These are phyloP conservation scores for Drosophila nebulosa DNA, from an alignment of 1,140 invertebrate species.

Conservation along the genomic window DNA sequence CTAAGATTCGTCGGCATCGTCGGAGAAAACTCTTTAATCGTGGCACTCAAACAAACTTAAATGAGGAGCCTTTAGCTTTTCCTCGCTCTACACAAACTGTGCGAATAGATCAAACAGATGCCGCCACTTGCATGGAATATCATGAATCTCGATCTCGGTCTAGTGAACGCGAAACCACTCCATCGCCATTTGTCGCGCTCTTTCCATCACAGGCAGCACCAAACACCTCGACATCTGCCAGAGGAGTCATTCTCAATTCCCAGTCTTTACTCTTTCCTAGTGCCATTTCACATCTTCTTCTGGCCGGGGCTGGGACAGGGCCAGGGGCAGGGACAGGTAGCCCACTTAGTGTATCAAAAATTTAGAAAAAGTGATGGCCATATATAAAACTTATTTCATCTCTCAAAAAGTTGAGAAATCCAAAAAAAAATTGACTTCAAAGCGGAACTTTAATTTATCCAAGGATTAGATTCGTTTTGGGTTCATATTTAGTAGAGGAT, in stretches of 20 bases:
- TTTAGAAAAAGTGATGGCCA: neutral
- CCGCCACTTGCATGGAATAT: slow-evolving; percentile 26
- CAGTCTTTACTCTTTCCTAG: slow-evolving; percentile 65
- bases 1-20: slow-evolving; percentile 42
- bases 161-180: slow-evolving; percentile 50
- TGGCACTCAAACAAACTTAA: slow-evolving; percentile 65
- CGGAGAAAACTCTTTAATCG: slow-evolving; percentile 45
- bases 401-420: neutral
- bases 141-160: slow-evolving; percentile 23
- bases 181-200: slow-evolving; percentile 56
- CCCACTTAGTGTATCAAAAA: neutral
- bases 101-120: neutral
- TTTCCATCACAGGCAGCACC: slow-evolving; percentile 48
- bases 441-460: no score
- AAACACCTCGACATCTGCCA: neutral
- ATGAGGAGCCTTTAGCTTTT: slow-evolving; percentile 43
- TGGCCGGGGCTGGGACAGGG: slow-evolving; percentile 27
- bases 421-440: no score
- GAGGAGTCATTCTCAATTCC: slow-evolving; percentile 31
- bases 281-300: slow-evolving; percentile 66
- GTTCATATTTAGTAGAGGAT: no score
- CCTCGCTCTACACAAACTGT: slow-evolving; percentile 65
- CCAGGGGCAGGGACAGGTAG: neutral
- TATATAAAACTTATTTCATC: neutral
- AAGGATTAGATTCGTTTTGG: no score